Evolutionary conservation across 2,113 vertebrate species (phyloP).

Genomic region (Pontoporia blainvillei): DNA sequence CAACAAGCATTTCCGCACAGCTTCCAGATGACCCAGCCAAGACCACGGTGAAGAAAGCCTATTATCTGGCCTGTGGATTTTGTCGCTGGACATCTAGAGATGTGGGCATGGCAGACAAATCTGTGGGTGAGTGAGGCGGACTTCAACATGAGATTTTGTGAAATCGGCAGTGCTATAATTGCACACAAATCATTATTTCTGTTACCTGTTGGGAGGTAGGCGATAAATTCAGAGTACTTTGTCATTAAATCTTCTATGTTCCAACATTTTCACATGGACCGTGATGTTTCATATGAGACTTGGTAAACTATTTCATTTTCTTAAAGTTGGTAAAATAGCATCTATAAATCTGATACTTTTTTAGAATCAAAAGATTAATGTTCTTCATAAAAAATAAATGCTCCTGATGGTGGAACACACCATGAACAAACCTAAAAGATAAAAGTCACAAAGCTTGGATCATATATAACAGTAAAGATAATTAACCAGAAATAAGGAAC

Average conservation of each 20-base stretch:
- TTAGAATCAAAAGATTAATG: conserved; percentile 15
- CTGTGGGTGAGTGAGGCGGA: conserved; percentile 88
- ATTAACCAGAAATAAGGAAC: not conserved
- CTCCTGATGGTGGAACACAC: not conserved
- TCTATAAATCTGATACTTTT: not conserved
- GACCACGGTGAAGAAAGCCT: conserved; percentile 98
- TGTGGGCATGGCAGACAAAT: conserved; percentile 99
- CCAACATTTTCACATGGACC: not conserved
- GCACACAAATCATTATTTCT: not conserved
- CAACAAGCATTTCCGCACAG: conserved; percentile 95
- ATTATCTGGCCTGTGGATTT: conserved; percentile 98
- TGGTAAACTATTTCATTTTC: not conserved
- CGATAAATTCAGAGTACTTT: not conserved
- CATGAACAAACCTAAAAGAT: not conserved
- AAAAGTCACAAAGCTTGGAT: not conserved
- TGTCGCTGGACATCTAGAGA: conserved; percentile 99
- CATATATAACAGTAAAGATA: not conserved
- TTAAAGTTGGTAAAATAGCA: conserved; percentile 5
- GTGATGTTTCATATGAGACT: not conserved
- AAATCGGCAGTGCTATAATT: not conserved
- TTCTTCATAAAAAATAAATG: not conserved
- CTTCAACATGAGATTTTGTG: not conserved
- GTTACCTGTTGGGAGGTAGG: not conserved
- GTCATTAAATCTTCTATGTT: not conserved
- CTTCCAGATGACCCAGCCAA: conserved; percentile 96